Percentiles rank a stretch among this genome's conserved stretches.
Evolutionary conservation across 1,140 invertebrate species (phyloP).

Genomic region (Drosophila repletoides): DNA sequence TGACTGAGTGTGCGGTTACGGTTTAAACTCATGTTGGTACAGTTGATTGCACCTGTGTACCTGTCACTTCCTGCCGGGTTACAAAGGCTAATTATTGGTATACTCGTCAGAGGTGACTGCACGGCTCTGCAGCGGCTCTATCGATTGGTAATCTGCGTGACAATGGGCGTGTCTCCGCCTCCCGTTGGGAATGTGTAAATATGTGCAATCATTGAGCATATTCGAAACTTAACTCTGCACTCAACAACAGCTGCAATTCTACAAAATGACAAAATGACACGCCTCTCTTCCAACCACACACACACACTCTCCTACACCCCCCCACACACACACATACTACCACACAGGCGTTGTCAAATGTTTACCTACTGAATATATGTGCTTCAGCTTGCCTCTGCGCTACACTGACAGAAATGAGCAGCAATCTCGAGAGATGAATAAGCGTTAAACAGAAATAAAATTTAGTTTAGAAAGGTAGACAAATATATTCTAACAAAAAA

Average conservation of each 20-base stretch:
- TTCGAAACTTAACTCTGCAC: conserved; percentile 19
- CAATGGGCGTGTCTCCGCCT: conserved; percentile 7
- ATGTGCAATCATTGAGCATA: conserved; percentile 16
- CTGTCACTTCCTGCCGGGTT: not conserved
- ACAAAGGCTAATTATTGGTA: conserved; percentile 29
- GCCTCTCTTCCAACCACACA: conserved; percentile 1
- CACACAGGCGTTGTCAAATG: not conserved
- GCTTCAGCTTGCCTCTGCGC: not conserved
- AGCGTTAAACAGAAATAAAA: no score
- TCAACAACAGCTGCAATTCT: conserved; percentile 28
- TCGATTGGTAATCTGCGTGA: conserved; percentile 35
- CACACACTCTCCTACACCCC: no score
- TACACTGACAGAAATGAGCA: not conserved
- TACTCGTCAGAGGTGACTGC: conserved; percentile 8
- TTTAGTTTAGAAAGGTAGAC: no score
- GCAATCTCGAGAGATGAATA: no score
- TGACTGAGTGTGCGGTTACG: not conserved
- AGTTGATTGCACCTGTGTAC: conserved; percentile 8
- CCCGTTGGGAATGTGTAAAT: not conserved
- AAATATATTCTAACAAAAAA: no score
- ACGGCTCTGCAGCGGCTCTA: conserved; percentile 12
- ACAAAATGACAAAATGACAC: not conserved
- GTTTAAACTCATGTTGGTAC: conserved; percentile 4
- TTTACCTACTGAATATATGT: not conserved
- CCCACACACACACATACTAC: not conserved